phyloP scores from a whole-genome alignment of 2,113 vertebrate genomes.

The Genyomyrus donnyi region DNA sequence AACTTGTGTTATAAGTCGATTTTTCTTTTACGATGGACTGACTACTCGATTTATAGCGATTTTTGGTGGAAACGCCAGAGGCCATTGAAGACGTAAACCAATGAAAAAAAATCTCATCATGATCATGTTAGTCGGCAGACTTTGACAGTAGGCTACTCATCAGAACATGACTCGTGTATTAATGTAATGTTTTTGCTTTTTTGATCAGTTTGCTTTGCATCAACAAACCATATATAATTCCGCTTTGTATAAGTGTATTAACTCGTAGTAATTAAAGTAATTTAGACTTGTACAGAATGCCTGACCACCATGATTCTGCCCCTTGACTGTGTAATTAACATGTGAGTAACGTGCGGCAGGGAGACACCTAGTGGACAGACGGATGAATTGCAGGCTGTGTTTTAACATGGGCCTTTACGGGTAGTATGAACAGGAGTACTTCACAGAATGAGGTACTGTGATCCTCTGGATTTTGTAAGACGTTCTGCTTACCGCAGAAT shows the following conservation, averaged over 20 bases:
- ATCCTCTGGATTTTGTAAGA: background rate
- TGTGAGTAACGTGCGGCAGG: background rate
- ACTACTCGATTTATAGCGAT: background rate
- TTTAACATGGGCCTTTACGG: background rate
- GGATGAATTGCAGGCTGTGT: background rate
- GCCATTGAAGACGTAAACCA: background rate
- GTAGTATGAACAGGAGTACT: background rate
- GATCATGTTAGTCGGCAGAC: background rate
- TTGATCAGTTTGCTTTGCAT: background rate
- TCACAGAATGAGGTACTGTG: background rate
- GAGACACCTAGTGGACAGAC: background rate
- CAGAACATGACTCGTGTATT: background rate
- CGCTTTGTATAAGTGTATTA: background rate
- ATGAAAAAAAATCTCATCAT: background rate
- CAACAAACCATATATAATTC: background rate
- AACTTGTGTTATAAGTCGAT: background rate
- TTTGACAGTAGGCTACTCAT: background rate
- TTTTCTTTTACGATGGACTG: background rate
- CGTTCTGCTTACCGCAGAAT: background rate
- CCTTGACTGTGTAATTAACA: background rate
- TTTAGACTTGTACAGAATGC: background rate
- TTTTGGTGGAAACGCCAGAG: background rate
- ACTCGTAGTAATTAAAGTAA: background rate
- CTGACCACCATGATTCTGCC: background rate
- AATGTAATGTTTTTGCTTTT: background rate